Evolutionary conservation across 2,797 vertebrate genomes (phyloP).

Genomic region (Aulostomus chinensis): DNA sequence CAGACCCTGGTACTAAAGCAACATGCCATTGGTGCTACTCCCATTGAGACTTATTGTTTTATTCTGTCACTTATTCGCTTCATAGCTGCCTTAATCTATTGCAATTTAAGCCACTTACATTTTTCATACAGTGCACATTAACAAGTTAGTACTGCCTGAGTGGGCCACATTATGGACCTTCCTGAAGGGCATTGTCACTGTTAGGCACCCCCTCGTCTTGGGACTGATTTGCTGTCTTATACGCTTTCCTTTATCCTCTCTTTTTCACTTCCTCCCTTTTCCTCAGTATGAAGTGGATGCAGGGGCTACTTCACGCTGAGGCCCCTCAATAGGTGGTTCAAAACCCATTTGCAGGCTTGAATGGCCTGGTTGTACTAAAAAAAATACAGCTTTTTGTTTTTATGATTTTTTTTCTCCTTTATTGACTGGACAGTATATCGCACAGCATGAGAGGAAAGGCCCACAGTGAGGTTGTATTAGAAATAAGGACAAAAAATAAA

Average conservation of each 20-base stretch:
- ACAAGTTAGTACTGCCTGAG: conserved; percentile 71
- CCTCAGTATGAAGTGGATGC: conserved; percentile 21
- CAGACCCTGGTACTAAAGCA: conserved; percentile 32
- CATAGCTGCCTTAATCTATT: conserved; percentile 73
- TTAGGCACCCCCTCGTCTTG: conserved; percentile 29
- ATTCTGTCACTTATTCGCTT: conserved; percentile 78
- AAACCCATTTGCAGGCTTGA: conserved; percentile 60
- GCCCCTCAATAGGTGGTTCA: conserved; percentile 43
- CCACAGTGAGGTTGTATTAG: conserved; percentile 18
- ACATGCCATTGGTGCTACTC: conserved; percentile 38
- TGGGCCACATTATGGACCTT: conserved; percentile 71
- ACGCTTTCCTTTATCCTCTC: conserved; percentile 3
- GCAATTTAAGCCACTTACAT: conserved; percentile 78
- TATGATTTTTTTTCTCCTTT: conserved; percentile 10
- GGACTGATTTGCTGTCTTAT: conserved; percentile 34
- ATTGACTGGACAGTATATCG: conserved; percentile 56
- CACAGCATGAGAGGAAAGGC: conserved; percentile 33
- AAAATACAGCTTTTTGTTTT: conserved; percentile 54
- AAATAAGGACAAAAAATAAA: conserved; percentile 58
- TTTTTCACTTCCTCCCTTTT: too few relatives aligned
- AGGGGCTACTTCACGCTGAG: conserved; percentile 37
- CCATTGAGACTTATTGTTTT: conserved; percentile 74
- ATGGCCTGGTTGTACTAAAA: conserved; percentile 47
- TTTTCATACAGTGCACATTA: conserved; percentile 76
- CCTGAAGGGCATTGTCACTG: conserved; percentile 72